Conservation (phyloP, 2,113 vertebrate genomes). For the Syngnathus scovelli region DNA sequence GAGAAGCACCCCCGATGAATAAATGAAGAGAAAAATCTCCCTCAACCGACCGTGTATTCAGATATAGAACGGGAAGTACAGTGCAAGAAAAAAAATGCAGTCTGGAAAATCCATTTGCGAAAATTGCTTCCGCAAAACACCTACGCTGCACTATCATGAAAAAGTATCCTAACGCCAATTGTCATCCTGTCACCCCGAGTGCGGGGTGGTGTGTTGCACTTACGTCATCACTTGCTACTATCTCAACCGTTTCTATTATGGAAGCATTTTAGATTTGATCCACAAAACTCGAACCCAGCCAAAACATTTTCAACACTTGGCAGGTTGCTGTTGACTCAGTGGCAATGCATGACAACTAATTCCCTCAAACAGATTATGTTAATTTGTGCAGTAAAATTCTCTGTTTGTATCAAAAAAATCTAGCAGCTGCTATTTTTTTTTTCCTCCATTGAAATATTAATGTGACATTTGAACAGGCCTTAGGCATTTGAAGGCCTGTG, state of each 20-base stretch:
- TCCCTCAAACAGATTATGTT: constrained; percentile 1
- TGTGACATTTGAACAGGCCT: background rate
- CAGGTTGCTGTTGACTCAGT: constrained; percentile 23
- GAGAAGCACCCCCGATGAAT: constrained; percentile 42
- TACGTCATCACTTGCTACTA: background rate
- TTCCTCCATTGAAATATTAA: background rate
- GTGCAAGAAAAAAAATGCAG: constrained; percentile 6
- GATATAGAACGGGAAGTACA: constrained; percentile 22
- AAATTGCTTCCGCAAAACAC: constrained; percentile 36
- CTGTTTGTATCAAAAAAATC: background rate
- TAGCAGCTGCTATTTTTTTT: background rate
- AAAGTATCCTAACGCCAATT: background rate
- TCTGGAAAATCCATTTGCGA: constrained; percentile 22
- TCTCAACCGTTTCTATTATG: background rate
- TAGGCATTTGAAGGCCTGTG: background rate
- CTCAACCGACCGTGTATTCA: constrained; percentile 6
- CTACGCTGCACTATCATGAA: constrained; percentile 16
- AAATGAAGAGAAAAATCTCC: constrained; percentile 42
- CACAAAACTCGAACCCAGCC: constrained; percentile 26
- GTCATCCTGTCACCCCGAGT: constrained; percentile 9
- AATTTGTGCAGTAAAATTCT: constrained; percentile 6
- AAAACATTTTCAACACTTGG: constrained; percentile 17
- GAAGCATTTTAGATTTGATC: constrained; percentile 10
- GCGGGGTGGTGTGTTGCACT: background rate
- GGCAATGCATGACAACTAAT: constrained; percentile 14